Evolutionary conservation across 2,797 vertebrate species (phyloP).

Genomic region (Mormyrops attenuatus): DNA sequence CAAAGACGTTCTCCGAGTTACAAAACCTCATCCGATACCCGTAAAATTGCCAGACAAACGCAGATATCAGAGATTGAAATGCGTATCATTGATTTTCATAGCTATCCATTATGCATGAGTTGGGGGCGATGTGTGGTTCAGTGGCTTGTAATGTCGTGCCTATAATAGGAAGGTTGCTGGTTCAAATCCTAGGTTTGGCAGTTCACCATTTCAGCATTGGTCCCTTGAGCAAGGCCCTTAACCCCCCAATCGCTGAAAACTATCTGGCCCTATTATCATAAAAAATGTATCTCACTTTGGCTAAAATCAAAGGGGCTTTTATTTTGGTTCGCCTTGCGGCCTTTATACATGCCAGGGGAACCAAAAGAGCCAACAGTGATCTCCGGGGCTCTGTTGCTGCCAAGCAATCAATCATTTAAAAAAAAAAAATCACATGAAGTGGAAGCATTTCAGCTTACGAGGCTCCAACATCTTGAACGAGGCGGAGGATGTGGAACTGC

Average conservation of each 20-base stretch:
- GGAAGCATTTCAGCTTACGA: background rate
- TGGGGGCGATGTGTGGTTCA: background rate
- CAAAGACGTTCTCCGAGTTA: background rate
- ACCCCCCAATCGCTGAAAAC: background rate
- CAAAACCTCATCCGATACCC: background rate
- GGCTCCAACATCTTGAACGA: background rate
- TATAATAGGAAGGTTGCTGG: background rate
- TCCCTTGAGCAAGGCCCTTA: background rate
- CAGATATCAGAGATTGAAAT: slow-evolving; percentile 44
- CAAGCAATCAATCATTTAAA: background rate
- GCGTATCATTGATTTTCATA: slow-evolving; percentile 34
- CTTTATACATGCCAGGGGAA: background rate
- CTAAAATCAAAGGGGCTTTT: background rate
- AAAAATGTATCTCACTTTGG: background rate
- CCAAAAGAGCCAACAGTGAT: background rate
- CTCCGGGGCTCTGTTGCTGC: background rate
- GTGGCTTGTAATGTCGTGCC: background rate
- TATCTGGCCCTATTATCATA: background rate
- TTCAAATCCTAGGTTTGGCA: background rate
- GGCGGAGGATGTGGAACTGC: background rate
- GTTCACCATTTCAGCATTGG: background rate
- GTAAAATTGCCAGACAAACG: slow-evolving; percentile 47
- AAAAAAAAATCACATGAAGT: background rate
- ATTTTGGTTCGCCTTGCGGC: background rate
- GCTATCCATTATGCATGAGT: background rate